Evolutionary conservation across 2,888 invertebrate species (phyloP).

Genomic region (Elmis aenea): DNA sequence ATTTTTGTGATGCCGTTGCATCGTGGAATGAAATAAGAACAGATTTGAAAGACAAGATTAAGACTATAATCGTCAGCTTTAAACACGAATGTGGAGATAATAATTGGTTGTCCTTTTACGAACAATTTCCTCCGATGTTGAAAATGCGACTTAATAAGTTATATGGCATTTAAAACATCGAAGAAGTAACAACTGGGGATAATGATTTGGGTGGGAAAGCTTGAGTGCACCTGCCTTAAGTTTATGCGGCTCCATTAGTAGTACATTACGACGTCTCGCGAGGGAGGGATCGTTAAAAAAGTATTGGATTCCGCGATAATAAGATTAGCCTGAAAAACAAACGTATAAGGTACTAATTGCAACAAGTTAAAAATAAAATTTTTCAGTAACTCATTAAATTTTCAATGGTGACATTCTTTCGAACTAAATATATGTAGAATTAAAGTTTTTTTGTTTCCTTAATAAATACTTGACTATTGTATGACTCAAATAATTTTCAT

Average conservation of each 20-base stretch:
- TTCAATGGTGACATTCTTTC: no score
- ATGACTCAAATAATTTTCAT: no score
- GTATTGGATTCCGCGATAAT: constrained; percentile 21
- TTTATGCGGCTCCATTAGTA: constrained; percentile 28
- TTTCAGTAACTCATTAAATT: no score
- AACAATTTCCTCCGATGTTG: constrained; percentile 92
- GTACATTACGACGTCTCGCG: constrained; percentile 27
- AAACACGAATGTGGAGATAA: constrained; percentile 95
- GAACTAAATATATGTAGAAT: no score
- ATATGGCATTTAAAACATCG: constrained; percentile 51
- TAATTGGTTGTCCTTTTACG: constrained; percentile 92
- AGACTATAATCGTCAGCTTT: constrained; percentile 88
- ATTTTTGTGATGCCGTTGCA: constrained; percentile 98
- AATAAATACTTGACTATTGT: no score
- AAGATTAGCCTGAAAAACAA: constrained; percentile 8
- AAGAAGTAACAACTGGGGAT: constrained; percentile 5
- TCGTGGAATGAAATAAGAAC: constrained; percentile 83
- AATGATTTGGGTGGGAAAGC: constrained; percentile 37
- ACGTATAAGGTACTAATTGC: no score
- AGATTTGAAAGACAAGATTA: constrained; percentile 93
- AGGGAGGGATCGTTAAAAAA: constrained; percentile 36
- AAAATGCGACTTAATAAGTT: constrained; percentile 82
- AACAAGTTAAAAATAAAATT: no score
- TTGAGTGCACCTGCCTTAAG: constrained; percentile 42
- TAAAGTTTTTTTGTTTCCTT: no score